Base-by-base conservation (phyloP, 2,113 vertebrate species). In the Vulpes ferrilata region DNA sequence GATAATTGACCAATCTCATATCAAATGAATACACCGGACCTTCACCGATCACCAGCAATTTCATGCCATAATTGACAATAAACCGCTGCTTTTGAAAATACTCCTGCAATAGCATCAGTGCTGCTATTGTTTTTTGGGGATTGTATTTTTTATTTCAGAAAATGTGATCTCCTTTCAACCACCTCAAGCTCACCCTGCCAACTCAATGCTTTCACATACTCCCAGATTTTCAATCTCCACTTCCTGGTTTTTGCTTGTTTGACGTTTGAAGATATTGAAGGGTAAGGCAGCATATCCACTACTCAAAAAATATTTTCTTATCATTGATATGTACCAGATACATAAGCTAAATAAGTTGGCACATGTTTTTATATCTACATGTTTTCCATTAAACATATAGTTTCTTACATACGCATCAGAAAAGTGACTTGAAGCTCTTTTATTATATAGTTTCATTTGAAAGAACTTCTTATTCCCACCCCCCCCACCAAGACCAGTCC, bases 61-160 rank as follows among this genome's bases (percentile, higher is more conserved):
- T 95, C 90, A 97, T 82, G 84, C 57, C 62, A 27, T 95, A 89
- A 89, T 43, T 81, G 91, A 25, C 27, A 95, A 59, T 69, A 59
- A 95, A 79, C 83, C 60, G 30, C 48, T 4, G 2, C 69, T 83
- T 48, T 43, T 51, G 69, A 76, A 59, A 48, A 57, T 71, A 51
- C 10, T 35, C n/a, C 64, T 38, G 17, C 59, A 30, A 3, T 2
- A 51, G 48, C 74, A 17, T 15, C 55, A 83, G 0, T 7, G 32
- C 7, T 64, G 11, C 27, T 89, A 0, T 23, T 30, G 7, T 84
- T 94, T 60, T 20, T 64, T 15, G 62, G 86, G 38, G 32, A 64
- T 43, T 53, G 11, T 20, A 60, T 55, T 83, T 82, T 82, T 84
- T 13, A 51, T 51, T 48, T 48, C 0, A 7, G 27, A 71, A 83